Evolutionary conservation across 2,113 vertebrate genomes (phyloP).

Genomic region (Erythrocercus mccallii): DNA sequence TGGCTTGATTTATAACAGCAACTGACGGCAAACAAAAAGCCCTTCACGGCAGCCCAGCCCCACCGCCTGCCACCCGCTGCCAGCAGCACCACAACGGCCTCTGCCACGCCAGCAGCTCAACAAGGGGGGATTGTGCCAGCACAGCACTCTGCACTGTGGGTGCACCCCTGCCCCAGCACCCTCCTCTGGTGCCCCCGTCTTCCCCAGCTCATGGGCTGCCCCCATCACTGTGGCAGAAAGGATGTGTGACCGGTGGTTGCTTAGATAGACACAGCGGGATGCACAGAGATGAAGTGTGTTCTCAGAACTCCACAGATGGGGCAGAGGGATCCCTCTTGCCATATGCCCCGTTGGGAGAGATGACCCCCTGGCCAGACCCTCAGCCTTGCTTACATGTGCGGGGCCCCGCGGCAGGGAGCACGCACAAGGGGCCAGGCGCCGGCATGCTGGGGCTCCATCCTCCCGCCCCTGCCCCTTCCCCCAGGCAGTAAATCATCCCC

Average conservation of each 20-base stretch:
- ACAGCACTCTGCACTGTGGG: rapidly evolving
- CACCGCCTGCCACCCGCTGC: conserved; percentile 16
- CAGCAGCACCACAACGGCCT: not conserved
- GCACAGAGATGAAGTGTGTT: not conserved
- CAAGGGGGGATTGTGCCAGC: conserved; percentile 10
- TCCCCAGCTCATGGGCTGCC: not conserved
- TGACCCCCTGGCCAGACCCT: not conserved
- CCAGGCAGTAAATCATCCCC: conserved; percentile 50
- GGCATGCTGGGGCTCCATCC: not conserved
- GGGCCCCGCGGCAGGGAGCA: not conserved
- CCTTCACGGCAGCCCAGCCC: conserved; percentile 28
- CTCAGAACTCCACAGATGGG: no score
- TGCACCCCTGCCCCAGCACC: not conserved
- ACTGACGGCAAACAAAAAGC: conserved; percentile 61
- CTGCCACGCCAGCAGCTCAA: not conserved
- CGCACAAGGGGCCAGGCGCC: not conserved
- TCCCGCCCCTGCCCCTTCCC: conserved; percentile 29
- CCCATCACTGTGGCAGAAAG: not conserved
- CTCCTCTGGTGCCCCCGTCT: not conserved
- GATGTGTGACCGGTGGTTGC: rapidly evolving
- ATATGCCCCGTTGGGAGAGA: not conserved
- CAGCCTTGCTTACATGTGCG: rapidly evolving
- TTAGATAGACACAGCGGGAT: rapidly evolving
- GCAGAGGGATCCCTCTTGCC: not conserved
- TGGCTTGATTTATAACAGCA: conserved; percentile 60